A percentile compares a stretch with the other conserved stretches of the same genome.
phyloP scores from a whole-genome alignment of 2,888 invertebrate species.

The Phorcus lineatus region DNA sequence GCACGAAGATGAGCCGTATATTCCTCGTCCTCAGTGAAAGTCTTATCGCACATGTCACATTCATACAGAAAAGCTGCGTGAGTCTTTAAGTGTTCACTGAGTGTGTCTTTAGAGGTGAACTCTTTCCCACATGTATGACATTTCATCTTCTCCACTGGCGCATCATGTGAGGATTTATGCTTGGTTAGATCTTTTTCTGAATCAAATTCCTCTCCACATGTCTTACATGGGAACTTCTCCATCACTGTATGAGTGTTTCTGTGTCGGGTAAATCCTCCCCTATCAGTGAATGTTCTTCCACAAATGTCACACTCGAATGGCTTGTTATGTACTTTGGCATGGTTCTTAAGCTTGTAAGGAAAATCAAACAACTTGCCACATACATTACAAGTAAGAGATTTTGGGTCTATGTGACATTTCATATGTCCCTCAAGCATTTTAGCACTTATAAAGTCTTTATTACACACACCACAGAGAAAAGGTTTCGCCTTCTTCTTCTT shows the following conservation, averaged over 20 bases:
- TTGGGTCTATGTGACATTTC: neutral
- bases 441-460: neutral
- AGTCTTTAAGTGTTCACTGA: neutral
- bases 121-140: slow-evolving; percentile 2
- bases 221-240: neutral
- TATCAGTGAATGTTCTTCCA: neutral
- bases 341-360: neutral
- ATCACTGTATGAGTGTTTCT: neutral
- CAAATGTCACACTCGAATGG: neutral
- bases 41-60: neutral
- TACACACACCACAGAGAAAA: neutral
- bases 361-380: neutral
- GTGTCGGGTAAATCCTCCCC: neutral
- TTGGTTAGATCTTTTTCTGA: neutral
- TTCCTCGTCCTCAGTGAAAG: neutral
- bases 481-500: neutral
- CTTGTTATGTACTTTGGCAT: slow-evolving; percentile 8
- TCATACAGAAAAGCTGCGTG: neutral
- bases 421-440: neutral
- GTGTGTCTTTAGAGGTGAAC: neutral
- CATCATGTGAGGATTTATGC: neutral
- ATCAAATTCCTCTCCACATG: neutral
- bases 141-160: neutral
- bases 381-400: slow-evolving; percentile 1
- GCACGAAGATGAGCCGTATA: neutral